A percentile compares a stretch with the other conserved stretches of the same genome.
These are phyloP conservation scores for Riparia riparia DNA, from an alignment of 2,113 vertebrate species.

Conservation along the genomic window DNA sequence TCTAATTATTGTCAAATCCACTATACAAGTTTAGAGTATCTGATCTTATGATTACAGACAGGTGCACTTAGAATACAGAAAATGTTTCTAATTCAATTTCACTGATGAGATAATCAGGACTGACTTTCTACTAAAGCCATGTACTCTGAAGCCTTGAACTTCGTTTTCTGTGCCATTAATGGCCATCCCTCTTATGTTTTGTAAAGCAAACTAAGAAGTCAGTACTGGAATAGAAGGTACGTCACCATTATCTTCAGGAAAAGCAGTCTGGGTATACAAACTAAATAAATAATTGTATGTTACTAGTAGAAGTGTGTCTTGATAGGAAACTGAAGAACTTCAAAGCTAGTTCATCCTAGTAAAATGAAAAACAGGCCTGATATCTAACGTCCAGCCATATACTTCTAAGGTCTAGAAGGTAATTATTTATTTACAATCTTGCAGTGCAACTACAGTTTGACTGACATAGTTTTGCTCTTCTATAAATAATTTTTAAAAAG, in stretches of 20 bases:
- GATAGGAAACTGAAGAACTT: neutral
- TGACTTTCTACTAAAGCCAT: neutral
- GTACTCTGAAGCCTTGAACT: neutral
- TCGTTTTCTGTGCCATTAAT: neutral
- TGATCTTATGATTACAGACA: slow-evolving; percentile 32
- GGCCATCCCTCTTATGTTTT: neutral
- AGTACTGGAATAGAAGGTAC: neutral
- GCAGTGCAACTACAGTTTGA: neutral
- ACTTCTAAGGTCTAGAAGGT: neutral
- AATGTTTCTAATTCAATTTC: slow-evolving; percentile 43
- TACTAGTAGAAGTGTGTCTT: neutral
- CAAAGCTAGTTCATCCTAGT: neutral
- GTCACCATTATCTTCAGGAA: neutral
- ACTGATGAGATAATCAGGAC: slow-evolving; percentile 1
- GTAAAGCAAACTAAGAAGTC: neutral
- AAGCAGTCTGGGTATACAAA: neutral
- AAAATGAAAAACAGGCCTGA: neutral
- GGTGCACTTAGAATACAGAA: slow-evolving; percentile 38
- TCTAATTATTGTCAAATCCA: slow-evolving; percentile 53
- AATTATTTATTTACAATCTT: neutral
- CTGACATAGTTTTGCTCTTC: neutral
- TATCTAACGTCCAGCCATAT: neutral
- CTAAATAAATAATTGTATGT: neutral
- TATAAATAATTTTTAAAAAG: neutral
- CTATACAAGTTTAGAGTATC: neutral